Evolutionary conservation across 2,797 vertebrate genomes (phyloP).

Genomic region (Salarias fasciatus): DNA sequence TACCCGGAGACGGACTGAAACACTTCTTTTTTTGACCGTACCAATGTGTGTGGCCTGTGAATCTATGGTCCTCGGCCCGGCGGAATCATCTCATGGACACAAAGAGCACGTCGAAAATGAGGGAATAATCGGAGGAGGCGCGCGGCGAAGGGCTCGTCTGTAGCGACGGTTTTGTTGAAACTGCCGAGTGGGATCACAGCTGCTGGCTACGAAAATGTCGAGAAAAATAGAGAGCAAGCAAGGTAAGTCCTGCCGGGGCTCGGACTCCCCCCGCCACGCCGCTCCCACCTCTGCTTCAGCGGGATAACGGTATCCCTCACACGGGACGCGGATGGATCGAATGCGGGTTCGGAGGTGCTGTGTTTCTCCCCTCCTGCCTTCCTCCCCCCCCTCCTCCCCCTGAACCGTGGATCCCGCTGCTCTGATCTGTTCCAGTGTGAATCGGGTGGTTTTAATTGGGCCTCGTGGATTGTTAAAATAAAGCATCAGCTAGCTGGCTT

Average conservation of each 20-base stretch:
- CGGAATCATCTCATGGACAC: constrained; percentile 69
- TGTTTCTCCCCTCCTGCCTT: background rate
- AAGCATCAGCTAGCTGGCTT: constrained; percentile 49
- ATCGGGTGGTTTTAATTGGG: constrained; percentile 60
- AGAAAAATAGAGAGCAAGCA: constrained; percentile 88
- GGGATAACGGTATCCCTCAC: constrained; percentile 18
- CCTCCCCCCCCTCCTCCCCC: too few species aligned
- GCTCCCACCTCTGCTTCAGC: too few species aligned
- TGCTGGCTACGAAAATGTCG: constrained; percentile 84
- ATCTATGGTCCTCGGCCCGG: constrained; percentile 30
- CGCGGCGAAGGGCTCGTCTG: constrained; percentile 67
- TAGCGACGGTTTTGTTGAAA: constrained; percentile 73
- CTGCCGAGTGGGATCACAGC: constrained; percentile 76
- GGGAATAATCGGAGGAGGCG: constrained; percentile 73
- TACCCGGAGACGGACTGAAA: constrained; percentile 69
- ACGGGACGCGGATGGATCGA: constrained; percentile 17
- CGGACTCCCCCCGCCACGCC: too few species aligned
- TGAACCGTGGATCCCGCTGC: background rate
- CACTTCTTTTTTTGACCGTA: constrained; percentile 59
- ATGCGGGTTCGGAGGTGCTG: constrained; percentile 5
- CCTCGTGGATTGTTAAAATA: constrained; percentile 62
- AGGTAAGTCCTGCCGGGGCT: constrained; percentile 74
- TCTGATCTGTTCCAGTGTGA: constrained; percentile 23
- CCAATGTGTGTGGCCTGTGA: constrained; percentile 71
- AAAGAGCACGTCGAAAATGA: constrained; percentile 61